Evolutionary conservation across 2,113 vertebrate species (phyloP).

Genomic region (Chionomys nivalis): DNA sequence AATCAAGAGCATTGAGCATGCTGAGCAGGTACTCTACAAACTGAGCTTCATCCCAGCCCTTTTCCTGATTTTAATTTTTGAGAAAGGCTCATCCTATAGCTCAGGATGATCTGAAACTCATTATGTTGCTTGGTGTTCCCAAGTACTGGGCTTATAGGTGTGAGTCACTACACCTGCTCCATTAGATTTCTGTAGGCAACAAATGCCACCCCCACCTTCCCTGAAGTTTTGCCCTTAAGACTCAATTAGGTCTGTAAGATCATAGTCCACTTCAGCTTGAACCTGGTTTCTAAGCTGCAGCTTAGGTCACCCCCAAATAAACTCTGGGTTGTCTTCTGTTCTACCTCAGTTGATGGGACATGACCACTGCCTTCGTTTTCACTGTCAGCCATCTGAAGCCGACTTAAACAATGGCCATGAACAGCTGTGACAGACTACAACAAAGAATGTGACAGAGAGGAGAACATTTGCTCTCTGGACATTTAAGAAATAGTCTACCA

Average conservation of each 20-base stretch:
- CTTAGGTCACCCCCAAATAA: not conserved
- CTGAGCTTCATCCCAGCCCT: not conserved
- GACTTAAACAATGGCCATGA: not conserved
- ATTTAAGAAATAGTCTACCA: not conserved
- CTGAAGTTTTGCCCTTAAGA: not conserved
- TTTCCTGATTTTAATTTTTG: not conserved
- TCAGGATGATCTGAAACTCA: not conserved
- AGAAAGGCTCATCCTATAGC: not conserved
- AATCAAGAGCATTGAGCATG: not conserved
- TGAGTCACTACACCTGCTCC: not conserved
- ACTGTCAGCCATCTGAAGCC: not conserved
- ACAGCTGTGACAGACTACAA: not conserved
- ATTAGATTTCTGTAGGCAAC: not conserved
- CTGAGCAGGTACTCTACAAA: not conserved
- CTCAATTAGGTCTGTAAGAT: not conserved
- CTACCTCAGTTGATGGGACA: not conserved
- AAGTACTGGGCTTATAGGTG: not conserved
- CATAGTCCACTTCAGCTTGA: not conserved
- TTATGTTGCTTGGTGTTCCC: not conserved
- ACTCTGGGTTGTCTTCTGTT: not conserved
- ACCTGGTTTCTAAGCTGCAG: not conserved
- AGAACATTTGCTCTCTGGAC: not conserved
- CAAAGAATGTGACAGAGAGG: not conserved
- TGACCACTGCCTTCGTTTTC: not conserved
- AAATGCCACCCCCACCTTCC: not conserved